Evolutionary conservation across 2,888 invertebrate species (phyloP), one percentile per base, ranked within the genome.

Genomic region (Sisyra nigra): DNA sequence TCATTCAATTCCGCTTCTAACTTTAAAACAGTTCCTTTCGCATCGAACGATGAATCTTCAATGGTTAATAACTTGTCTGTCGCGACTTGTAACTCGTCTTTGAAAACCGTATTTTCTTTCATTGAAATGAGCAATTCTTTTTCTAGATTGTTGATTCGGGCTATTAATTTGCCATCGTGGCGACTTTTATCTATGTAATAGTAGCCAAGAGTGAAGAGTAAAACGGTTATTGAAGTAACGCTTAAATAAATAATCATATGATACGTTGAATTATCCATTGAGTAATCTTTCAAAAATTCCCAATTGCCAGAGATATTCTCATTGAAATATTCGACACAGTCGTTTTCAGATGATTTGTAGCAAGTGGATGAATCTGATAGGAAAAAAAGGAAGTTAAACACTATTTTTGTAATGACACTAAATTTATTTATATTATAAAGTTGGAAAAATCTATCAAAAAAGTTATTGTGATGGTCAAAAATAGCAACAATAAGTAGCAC

Each of bases 161-260:
- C 75, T 44, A 87, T 72, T 24, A 86, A 66, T 41, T 72, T 71
- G 39, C 74, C 70, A 55, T 84, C 84, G 53, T 78, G 72, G 48
- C 77, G 72, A 52, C 69, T 75, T 55, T 79, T 83, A 60, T 84
- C 84, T 47, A 85, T 74, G 51, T 79, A 78, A 58, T 84, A 80
- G 61, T 83, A 81, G 15, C 82, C 81, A 46, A 85, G 68, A 13
- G 77, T 72, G 54, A 87, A 85, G 40, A 82, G 59, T 6, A 85
- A 63, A 1, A 80, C 74, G 1, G 82, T 75, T n/a, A 72, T 61
- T 3, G 82, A 79, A n/a, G 81, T 76, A 39, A 82, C 70, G 10
- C 69, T 55, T 29, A 80, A 62, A 56, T 73, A 77, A 2, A 74
- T 67, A 10, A 80, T 54, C 2, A 72, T 51, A 13, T 72, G 63